Conservation (phyloP, 2,113 vertebrate species). For the Sinocyclocheilus grahami region DNA sequence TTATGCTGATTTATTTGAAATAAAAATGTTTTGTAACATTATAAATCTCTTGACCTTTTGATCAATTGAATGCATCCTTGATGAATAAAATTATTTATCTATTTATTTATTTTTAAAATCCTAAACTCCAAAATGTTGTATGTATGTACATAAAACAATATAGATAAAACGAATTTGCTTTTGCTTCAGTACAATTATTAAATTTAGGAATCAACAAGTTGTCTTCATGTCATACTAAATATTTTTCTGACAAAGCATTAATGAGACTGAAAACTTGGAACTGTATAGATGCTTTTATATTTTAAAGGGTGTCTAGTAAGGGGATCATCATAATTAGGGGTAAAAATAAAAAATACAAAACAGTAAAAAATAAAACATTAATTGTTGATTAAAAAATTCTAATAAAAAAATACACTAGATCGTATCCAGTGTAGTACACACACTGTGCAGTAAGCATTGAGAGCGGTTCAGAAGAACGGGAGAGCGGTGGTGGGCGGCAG, state of each 20-base stretch:
- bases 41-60: neutral
- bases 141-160: neutral
- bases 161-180: neutral
- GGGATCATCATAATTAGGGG: neutral
- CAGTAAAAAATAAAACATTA: no score
- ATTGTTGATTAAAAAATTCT: no score
- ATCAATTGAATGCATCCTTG: neutral
- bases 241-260: neutral
- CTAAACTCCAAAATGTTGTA: neutral
- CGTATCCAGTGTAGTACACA: neutral
- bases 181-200: neutral
- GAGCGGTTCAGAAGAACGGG: neutral
- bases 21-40: neutral
- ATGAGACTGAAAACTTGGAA: neutral
- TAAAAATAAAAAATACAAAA: no score
- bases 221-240: neutral
- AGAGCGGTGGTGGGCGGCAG: conserved; percentile 3
- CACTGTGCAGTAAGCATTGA: neutral
- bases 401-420: no score
- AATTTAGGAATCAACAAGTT: neutral
- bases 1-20: neutral
- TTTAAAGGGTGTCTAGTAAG: neutral
- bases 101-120: neutral
- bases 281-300: neutral
- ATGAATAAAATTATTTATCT: neutral